phyloP scores from a whole-genome alignment of 2,888 invertebrate genomes.

The Amiota communis region DNA sequence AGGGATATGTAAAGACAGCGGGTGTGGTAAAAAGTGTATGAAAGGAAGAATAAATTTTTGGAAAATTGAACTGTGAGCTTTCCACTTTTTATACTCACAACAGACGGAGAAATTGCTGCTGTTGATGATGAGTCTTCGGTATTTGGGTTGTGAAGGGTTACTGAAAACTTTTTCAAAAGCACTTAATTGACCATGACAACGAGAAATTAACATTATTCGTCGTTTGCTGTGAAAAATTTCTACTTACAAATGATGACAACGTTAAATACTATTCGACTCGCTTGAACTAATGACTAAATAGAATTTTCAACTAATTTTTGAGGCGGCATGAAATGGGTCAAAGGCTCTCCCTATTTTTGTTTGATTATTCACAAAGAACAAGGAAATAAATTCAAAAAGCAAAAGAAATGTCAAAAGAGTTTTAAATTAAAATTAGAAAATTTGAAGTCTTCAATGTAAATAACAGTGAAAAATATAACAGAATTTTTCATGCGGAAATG shows the following conservation, averaged over 20 bases:
- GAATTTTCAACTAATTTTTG: neutral
- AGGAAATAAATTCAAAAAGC: too few species aligned
- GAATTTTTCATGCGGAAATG: too few species aligned
- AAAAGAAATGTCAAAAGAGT: too few species aligned
- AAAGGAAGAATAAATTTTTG: conserved; percentile 55
- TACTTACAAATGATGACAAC: neutral
- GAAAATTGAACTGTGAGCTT: conserved; percentile 56
- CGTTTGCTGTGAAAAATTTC: conserved; percentile 11
- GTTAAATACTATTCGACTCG: neutral
- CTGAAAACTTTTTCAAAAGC: conserved; percentile 34
- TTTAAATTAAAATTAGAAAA: too few species aligned
- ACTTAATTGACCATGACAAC: conserved; percentile 64
- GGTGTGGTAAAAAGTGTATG: conserved; percentile 39
- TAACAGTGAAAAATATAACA: too few species aligned
- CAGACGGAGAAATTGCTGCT: neutral
- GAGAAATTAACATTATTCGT: conserved; percentile 59
- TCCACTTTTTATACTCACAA: conserved; percentile 42
- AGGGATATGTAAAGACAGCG: conserved; percentile 28
- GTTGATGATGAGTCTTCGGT: conserved; percentile 25
- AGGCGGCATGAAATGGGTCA: too few species aligned
- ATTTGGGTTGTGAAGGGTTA: neutral
- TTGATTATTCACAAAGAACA: too few species aligned
- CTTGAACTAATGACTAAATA: conserved; percentile 1
- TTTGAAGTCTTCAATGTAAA: too few species aligned
- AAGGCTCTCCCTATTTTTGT: too few species aligned